Percentiles rank a stretch among this genome's conserved stretches.
Conservation (phyloP, 2,113 vertebrate species). For the Tupaia tana region DNA sequence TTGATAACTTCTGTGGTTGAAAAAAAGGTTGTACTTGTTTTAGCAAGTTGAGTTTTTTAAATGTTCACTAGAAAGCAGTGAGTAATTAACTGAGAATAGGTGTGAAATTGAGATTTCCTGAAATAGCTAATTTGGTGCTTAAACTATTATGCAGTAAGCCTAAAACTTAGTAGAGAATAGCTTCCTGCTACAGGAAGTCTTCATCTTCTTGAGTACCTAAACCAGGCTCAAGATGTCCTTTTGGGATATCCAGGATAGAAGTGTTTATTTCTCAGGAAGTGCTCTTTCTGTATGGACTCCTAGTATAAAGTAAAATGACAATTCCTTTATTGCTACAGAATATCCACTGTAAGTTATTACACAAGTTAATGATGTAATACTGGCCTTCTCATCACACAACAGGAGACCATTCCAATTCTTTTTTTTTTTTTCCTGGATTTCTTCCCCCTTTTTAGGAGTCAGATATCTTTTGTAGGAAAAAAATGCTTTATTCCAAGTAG, state of each 20-base stretch:
- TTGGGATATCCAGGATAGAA: conserved; percentile 48
- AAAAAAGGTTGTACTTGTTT: background rate
- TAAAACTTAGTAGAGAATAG: background rate
- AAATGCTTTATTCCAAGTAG: conserved; percentile 45
- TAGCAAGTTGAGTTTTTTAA: conserved; percentile 51
- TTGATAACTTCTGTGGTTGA: background rate
- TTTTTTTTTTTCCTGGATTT: conserved; percentile 54
- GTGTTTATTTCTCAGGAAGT: conserved; percentile 74
- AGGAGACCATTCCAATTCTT: conserved; percentile 48
- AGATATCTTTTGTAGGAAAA: conserved; percentile 38
- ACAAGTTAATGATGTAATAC: conserved; percentile 1
- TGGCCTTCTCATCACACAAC: conserved; percentile 39
- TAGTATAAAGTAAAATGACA: background rate
- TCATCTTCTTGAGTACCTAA: background rate
- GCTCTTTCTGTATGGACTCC: conserved; percentile 52
- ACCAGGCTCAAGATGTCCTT: conserved; percentile 54
- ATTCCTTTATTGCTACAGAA: background rate
- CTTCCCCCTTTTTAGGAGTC: conserved; percentile 47
- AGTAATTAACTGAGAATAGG: conserved; percentile 38
- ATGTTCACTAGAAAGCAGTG: conserved; percentile 37
- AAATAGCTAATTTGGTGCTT: conserved; percentile 61
- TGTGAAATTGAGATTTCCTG: conserved; percentile 25
- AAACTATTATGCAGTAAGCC: conserved; percentile 42
- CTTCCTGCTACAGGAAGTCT: conserved; percentile 50
- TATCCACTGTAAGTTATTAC: conserved; percentile 54